A percentile compares a stretch with the other conserved stretches of the same genome.
Evolutionary conservation across 2,797 vertebrate genomes (phyloP).

Genomic region (Neopelma chrysocephalum): DNA sequence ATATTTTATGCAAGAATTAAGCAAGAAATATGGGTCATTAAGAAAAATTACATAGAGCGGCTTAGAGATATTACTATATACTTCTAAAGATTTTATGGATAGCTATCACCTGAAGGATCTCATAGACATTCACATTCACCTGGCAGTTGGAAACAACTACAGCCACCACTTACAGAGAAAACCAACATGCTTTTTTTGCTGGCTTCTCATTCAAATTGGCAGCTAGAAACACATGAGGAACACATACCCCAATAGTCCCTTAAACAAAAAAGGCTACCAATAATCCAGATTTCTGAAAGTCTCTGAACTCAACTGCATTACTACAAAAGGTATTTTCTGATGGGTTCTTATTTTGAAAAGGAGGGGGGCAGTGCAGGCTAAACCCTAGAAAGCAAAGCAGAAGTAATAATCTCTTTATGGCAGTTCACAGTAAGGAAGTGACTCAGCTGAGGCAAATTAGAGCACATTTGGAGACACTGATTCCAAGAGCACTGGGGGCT

Average conservation of each 20-base stretch:
- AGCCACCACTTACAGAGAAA: background rate
- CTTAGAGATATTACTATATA: background rate
- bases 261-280: background rate
- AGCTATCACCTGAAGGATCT: background rate
- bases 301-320: background rate
- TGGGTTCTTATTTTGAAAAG: slow-evolving; percentile 26
- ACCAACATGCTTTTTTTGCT: background rate
- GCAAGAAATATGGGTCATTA: background rate
- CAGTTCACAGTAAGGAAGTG: slow-evolving; percentile 18
- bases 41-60: background rate
- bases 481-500: background rate
- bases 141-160: background rate
- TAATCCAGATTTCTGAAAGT: background rate
- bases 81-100: background rate
- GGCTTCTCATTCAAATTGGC: background rate
- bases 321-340: slow-evolving; percentile 7
- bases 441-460: slow-evolving; percentile 49
- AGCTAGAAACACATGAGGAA: background rate
- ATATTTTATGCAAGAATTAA: background rate
- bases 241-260: background rate
- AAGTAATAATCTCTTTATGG: slow-evolving; percentile 20
- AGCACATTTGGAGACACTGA: slow-evolving; percentile 22
- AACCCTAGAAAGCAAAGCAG: slow-evolving; percentile 40
- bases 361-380: slow-evolving; percentile 23
- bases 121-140: background rate